Evolutionary conservation across 1,140 invertebrate genomes (phyloP).

Genomic region (Cotesia typhae): DNA sequence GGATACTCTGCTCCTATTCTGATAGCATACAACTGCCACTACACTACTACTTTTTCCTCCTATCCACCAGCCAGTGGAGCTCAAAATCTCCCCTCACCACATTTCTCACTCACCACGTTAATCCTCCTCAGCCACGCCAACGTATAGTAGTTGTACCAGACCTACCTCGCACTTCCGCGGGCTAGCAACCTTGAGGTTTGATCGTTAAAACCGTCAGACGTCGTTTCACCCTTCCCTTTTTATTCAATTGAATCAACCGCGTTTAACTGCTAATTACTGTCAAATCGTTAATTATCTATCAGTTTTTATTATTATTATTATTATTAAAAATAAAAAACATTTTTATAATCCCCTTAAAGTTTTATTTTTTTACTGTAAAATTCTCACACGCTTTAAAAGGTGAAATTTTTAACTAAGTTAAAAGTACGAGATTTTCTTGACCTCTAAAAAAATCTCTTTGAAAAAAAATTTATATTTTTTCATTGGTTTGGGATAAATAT

Average conservation of each 20-base stretch:
- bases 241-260: conserved; percentile 11
- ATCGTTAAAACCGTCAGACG: conserved; percentile 14
- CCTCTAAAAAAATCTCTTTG: no score
- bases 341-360: no score
- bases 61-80: no score
- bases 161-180: conserved; percentile 13
- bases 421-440: no score
- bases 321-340: background rate
- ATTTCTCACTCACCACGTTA: conserved; percentile 2
- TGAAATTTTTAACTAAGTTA: no score
- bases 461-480: no score
- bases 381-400: no score
- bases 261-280: background rate
- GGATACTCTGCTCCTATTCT: background rate
- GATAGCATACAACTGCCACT: background rate
- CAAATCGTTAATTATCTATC: background rate
- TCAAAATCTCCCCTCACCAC: background rate
- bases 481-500: no score
- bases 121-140: background rate
- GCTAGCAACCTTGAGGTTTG: conserved; percentile 5
- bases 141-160: conserved; percentile 5
- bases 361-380: no score
- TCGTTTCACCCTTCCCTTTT: background rate
- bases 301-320: background rate
- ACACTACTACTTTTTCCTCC: no score